phyloP scores from a whole-genome alignment of 2,888 invertebrate genomes.

The Erannis defoliaria region DNA sequence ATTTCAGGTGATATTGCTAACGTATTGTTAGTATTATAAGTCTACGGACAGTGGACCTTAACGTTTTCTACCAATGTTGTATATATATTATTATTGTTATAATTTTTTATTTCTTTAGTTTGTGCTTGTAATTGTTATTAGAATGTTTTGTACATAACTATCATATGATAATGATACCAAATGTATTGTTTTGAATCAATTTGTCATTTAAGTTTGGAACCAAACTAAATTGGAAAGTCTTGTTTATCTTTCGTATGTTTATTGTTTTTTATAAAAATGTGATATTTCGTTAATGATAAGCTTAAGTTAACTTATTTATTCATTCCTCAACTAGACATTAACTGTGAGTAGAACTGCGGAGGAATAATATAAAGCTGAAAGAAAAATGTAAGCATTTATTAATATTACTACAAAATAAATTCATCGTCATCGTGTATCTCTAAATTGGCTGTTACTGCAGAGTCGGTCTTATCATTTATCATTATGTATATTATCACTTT shows the following conservation, averaged over 20 bases:
- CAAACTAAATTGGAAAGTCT: constrained; percentile 20
- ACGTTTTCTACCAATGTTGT: not conserved
- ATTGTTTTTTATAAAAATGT: constrained; percentile 61
- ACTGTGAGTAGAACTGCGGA: constrained; percentile 17
- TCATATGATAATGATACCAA: not conserved
- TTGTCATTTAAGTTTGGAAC: constrained; percentile 6
- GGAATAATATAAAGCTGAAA: constrained; percentile 35
- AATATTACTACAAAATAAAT: constrained; percentile 44
- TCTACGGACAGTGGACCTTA: too few relatives aligned
- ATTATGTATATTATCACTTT: constrained; percentile 27
- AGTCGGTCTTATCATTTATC: constrained; percentile 1
- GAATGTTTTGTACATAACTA: constrained; percentile 13
- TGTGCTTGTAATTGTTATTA: constrained; percentile 1
- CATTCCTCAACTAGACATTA: constrained; percentile 52
- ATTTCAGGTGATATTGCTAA: too few relatives aligned
- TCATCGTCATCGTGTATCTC: constrained; percentile 39
- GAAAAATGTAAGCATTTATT: constrained; percentile 61
- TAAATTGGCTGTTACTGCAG: constrained; percentile 1
- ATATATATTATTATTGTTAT: constrained; percentile 9
- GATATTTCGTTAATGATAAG: constrained; percentile 63
- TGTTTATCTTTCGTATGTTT: constrained; percentile 47
- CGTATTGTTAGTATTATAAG: too few relatives aligned
- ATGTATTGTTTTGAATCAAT: constrained; percentile 24
- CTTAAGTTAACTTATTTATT: constrained; percentile 53
- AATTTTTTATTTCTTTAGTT: not conserved